Base-by-base conservation (phyloP, 92 coral and sea anemone species). In the Chrysogorgia sp. region DNA sequence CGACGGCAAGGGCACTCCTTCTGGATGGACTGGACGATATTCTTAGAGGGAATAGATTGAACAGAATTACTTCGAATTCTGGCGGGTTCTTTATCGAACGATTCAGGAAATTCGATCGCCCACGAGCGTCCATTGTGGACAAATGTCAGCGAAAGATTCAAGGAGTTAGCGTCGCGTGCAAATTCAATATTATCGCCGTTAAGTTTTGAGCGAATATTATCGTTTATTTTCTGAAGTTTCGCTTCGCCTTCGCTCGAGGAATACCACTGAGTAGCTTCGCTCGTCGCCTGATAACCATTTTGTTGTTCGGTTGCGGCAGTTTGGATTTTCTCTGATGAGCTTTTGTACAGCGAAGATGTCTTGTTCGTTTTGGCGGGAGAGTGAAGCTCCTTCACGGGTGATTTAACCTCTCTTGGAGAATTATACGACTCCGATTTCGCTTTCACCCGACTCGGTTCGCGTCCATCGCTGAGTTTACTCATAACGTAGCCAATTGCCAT, bases 51-150 rank as follows among this genome's bases (percentile, higher is more conserved):
- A 22, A 69, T 17, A 25, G 3, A 10, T 13, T 45, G 12, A 26
- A 21, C 24, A 49, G 3, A 12, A 45, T 3, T 10, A 26, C n/a
- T 45, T 19, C 0, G 33, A 49, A 69, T 69, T 47, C 29, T 0
- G 0, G 76, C 76, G 10, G 76, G 37, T 34, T 69, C 45, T 20
- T 48, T 45, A 49, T 47, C 76, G 55, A 69, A 69, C 23, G 41
- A 47, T 28, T 24, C 21, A 0, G 76, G 76, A 48, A 69, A 69
- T 10, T 22, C 12, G 14, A 69, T 30, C 2, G 5, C 55, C 76
- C 76, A 69, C 10, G 3, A 45, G 25, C 34, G 22, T 5, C 61
- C 40, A 21, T 9, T 35, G 55, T 69, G 76, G n/a, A 14, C 5
- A 30, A 69, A 69, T 32, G 23, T 15, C 29, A 69, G 28, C 7